phyloP scores from a whole-genome alignment of 2,113 vertebrate species.

The Melanostigma gelatinosum region DNA sequence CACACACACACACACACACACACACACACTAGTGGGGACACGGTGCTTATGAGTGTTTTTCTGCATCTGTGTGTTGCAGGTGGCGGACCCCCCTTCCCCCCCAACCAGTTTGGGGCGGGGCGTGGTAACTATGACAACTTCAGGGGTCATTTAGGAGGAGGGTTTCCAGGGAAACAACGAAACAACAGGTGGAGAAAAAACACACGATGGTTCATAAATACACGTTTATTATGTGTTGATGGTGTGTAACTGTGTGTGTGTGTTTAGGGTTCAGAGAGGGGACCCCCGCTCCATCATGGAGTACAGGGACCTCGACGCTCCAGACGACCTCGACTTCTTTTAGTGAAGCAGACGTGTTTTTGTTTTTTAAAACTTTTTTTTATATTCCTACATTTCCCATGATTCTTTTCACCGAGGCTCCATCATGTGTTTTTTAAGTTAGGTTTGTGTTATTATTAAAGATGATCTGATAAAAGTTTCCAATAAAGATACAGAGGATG shows the following conservation, averaged over 20 bases:
- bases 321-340: no score
- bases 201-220: background rate
- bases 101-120: constrained; percentile 86
- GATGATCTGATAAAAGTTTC: constrained; percentile 32
- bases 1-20: background rate
- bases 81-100: constrained; percentile 85
- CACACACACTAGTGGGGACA: no score
- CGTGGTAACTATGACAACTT: constrained; percentile 91
- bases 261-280: no score
- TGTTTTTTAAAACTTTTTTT: constrained; percentile 26
- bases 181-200: constrained; percentile 78
- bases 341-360: no score
- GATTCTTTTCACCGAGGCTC: constrained; percentile 11
- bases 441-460: constrained; percentile 16
- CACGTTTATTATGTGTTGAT: background rate
- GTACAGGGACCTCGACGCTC: no score
- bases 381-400: constrained; percentile 35
- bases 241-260: background rate
- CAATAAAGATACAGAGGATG: constrained; percentile 48
- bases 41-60: no score
- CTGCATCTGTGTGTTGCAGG: constrained; percentile 41
- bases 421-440: background rate
- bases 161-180: constrained; percentile 85
- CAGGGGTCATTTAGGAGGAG: constrained; percentile 83
- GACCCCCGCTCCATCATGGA: no score